Evolutionary conservation across 37 sponge, comb jelly and placozoan species (phyloP), one percentile per base, ranked within the genome.

Genomic region (Ianthella basta): DNA sequence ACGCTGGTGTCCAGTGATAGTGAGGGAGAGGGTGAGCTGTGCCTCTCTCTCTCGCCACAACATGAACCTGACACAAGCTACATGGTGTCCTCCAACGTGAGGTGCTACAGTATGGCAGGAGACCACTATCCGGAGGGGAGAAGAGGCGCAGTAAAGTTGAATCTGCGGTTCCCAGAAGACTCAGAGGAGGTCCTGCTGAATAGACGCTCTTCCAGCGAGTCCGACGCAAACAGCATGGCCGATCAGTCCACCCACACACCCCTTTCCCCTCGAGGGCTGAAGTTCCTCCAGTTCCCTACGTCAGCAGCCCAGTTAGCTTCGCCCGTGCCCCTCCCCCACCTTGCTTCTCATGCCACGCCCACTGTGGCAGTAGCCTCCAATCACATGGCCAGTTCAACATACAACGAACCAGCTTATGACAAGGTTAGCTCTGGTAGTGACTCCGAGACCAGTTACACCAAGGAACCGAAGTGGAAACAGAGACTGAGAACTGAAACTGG

Each of bases 201-300:
- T 8, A 3, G 50, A 8, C 3, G 50, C 6, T 44, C 50, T 44
- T 44, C 50, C 50, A 44, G 50, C 8, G 50, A 44, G 50, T 44
- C 50, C 6, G 50, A 44, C 8, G 50, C 50, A 44, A 44, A 44
- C 50, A 44, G 50, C 50, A 44, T 44, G 50, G 50, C 50, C 6
- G 50, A 44, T 44, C 50, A 44, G 8, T 44, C 50, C 6, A 44
- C 14, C 21, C n/a, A 40, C 78, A 75, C 54, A 2, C 78, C 78
- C 1, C 54, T 75, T 23, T 75, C 78, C 2, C 78, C 78, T 18
- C 20, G 25, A 23, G 78, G 37, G 25, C 78, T 75, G 50, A 75
- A 40, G 54, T 75, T 75, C 25, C 44, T 40, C 0, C 44, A 40
- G 54, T 75, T 36, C 54, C 78, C 78, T 25, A 69, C 70, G 6